Evolutionary conservation across 2,797 vertebrate genomes (phyloP), one percentile per base, ranked within the genome.

Genomic region (Xenops minutus): DNA sequence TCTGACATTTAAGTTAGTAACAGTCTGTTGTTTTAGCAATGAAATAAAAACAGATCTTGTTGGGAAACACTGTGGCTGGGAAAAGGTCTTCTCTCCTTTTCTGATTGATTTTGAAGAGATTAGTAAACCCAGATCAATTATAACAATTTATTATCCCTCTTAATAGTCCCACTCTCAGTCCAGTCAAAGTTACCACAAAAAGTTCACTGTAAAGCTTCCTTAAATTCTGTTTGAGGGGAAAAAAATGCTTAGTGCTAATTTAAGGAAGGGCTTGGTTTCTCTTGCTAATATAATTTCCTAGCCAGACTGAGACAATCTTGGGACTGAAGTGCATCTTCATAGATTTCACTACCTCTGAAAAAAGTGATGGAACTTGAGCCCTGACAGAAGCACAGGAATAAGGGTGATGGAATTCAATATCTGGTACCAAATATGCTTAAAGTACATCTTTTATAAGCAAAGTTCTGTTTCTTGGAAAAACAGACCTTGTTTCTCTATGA

Each of bases 1-100:
- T 97, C 96, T 96, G 97, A 96, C 96, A 97, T 97, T 97, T 95
- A 97, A 95, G 94, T 97, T 96, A 97, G 97, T 97, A 97, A 97
- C 96, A 98, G 97, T 83, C 97, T 98, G 98, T 97, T 97, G 97
- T 98, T 97, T 96, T 93, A 97, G 97, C 88, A 94, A 85, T 97
- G 96, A 96, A 98, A 96, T 96, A 97, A 97, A 97, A 97, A 88
- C 93, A 97, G 91, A 96, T 96, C 93, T 96, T 81, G 67, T 88
- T 95, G 96, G 96, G 96, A 97, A 97, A 94, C 93, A 93, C 77
- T 96, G 88, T 94, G 88, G 81, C 93, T 96, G 89, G 64, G 88
- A 93, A 96, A 96, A 96, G 22, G 49, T 75, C 81, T 66, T 88
- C 87, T 91, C 61, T 94, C 82, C 59, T 87, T 95, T 95, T 92